phyloP scores from a whole-genome alignment of 2,888 invertebrate genomes.

The Druceiella hillmani region DNA sequence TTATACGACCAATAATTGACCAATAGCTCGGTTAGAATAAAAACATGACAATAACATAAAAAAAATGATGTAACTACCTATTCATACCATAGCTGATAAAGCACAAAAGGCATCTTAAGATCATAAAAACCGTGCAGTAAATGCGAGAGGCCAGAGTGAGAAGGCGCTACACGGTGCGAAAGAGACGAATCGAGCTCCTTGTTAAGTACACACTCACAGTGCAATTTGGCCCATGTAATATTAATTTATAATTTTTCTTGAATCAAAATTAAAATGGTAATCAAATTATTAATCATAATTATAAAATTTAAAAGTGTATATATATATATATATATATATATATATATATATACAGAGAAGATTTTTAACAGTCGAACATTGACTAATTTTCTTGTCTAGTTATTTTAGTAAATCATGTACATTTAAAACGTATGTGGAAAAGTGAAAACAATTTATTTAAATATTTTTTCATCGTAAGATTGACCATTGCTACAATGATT shows the following conservation, averaged over 20 bases:
- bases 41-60: conserved; percentile 53
- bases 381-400: no score
- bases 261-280: conserved; percentile 2
- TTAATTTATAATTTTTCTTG: conserved; percentile 1
- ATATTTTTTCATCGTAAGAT: no score
- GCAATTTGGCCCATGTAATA: conserved; percentile 5
- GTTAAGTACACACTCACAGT: conserved; percentile 8
- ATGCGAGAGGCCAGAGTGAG: conserved; percentile 34
- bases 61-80: conserved; percentile 42
- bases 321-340: no score
- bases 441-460: no score
- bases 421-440: no score
- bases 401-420: no score
- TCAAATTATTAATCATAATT: conserved; percentile 4
- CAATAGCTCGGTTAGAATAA: conserved; percentile 25
- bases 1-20: conserved; percentile 8
- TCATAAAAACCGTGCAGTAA: conserved; percentile 55
- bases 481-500: no score
- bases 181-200: conserved; percentile 30
- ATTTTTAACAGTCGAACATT: no score
- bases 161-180: conserved; percentile 44
- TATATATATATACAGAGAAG: no score
- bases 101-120: conserved; percentile 54
- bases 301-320: no score
- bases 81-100: conserved; percentile 42